A percentile compares a stretch with the other conserved stretches of the same genome.
These are phyloP conservation scores for Ecdyonurus torrentis DNA, from an alignment of 2,888 invertebrate genomes.

Conservation along the genomic window DNA sequence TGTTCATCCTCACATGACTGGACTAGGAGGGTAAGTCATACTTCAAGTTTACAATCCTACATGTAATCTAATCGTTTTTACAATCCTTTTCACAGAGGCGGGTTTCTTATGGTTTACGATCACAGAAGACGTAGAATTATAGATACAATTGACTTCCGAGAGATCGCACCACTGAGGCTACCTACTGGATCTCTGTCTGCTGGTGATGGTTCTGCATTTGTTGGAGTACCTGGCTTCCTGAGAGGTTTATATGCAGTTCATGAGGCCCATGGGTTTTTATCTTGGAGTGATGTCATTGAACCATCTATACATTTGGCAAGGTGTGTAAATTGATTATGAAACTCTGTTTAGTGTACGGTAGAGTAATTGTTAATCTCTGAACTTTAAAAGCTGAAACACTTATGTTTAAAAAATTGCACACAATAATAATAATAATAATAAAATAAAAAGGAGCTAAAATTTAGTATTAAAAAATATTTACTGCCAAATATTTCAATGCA, in stretches of 20 bases:
- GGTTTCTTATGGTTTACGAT: slow-evolving; percentile 53
- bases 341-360: no score
- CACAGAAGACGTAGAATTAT: slow-evolving; percentile 38
- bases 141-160: slow-evolving; percentile 38
- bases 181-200: slow-evolving; percentile 11
- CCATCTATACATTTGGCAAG: slow-evolving; percentile 39
- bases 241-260: slow-evolving; percentile 40
- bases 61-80: slow-evolving; percentile 3
- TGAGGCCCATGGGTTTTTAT: slow-evolving; percentile 33
- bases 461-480: no score
- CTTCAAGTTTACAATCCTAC: background rate
- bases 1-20: slow-evolving; percentile 51
- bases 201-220: slow-evolving; percentile 23
- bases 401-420: no score
- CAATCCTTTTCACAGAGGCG: slow-evolving; percentile 40
- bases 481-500: no score
- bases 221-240: slow-evolving; percentile 38
- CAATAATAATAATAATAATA: no score
- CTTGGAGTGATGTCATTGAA: slow-evolving; percentile 39
- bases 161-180: slow-evolving; percentile 20
- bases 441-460: no score
- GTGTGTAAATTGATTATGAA: no score
- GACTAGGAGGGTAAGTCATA: slow-evolving; percentile 55
- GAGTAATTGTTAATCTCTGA: no score
- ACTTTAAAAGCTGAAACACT: no score